These are phyloP conservation scores for Dascillus cervinus DNA, from an alignment of 2,888 invertebrate species.

Conservation along the genomic window DNA sequence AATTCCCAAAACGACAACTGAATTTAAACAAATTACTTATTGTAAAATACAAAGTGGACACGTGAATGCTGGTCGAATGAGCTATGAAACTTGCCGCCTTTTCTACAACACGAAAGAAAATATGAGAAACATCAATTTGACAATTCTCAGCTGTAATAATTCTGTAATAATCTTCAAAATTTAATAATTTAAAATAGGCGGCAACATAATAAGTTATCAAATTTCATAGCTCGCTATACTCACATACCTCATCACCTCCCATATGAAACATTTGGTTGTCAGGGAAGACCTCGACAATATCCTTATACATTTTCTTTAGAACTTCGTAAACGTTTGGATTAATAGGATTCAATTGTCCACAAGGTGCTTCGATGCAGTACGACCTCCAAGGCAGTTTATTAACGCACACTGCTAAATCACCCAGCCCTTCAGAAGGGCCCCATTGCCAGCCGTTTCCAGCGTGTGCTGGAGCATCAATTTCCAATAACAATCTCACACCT, in stretches of 20 bases:
- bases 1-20: too few relatives aligned
- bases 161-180: too few relatives aligned
- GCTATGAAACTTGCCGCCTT: too few relatives aligned
- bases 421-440: constrained; percentile 55
- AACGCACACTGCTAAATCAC: constrained; percentile 59
- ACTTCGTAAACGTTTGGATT: constrained; percentile 63
- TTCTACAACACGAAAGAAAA: too few relatives aligned
- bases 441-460: constrained; percentile 82
- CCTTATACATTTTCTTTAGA: constrained; percentile 60
- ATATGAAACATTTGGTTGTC: constrained; percentile 61
- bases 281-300: constrained; percentile 53
- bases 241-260: constrained; percentile 81
- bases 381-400: constrained; percentile 62
- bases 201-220: neutral
- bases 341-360: constrained; percentile 75
- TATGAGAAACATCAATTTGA: too few relatives aligned
- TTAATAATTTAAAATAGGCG: too few relatives aligned
- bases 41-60: too few relatives aligned
- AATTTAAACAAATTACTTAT: too few relatives aligned
- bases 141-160: too few relatives aligned
- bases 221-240: too few relatives aligned
- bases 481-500: constrained; percentile 79
- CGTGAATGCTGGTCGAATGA: too few relatives aligned
- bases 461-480: constrained; percentile 85
- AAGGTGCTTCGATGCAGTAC: constrained; percentile 74